Evolutionary conservation across 2,113 vertebrate species (phyloP).

Genomic region (Sisor rabdophorus): DNA sequence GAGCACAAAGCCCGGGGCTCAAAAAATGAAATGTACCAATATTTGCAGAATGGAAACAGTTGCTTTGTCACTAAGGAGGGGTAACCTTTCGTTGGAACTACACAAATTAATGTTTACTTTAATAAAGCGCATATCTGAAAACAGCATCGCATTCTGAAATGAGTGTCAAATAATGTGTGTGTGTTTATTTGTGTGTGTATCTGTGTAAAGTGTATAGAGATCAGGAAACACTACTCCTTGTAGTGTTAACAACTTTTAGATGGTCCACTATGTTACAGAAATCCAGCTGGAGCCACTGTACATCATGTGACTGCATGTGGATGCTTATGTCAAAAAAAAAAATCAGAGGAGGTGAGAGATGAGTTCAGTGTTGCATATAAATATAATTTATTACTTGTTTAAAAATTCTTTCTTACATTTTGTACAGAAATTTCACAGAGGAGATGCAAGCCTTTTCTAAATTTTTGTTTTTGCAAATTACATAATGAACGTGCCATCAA

Average conservation of each 20-base stretch:
- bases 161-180: background rate
- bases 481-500: conserved; percentile 76
- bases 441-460: conserved; percentile 80
- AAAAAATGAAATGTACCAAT: conserved; percentile 10
- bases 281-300: background rate
- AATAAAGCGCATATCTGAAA: background rate
- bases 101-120: conserved; percentile 4
- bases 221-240: background rate
- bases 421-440: conserved; percentile 84
- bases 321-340: background rate
- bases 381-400: conserved; percentile 99
- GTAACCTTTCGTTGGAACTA: background rate
- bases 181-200: background rate
- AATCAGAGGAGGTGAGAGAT: background rate
- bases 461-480: conserved; percentile 66
- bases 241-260: conserved; percentile 15
- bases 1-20: background rate
- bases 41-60: background rate
- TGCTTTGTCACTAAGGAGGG: background rate
- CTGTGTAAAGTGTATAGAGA: background rate
- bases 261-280: background rate
- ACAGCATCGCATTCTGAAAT: background rate
- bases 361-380: conserved; percentile 90
- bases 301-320: background rate
- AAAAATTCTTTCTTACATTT: conserved; percentile 99